Evolutionary conservation across 2,888 invertebrate species (phyloP).

Genomic region (Saturnia japonica): DNA sequence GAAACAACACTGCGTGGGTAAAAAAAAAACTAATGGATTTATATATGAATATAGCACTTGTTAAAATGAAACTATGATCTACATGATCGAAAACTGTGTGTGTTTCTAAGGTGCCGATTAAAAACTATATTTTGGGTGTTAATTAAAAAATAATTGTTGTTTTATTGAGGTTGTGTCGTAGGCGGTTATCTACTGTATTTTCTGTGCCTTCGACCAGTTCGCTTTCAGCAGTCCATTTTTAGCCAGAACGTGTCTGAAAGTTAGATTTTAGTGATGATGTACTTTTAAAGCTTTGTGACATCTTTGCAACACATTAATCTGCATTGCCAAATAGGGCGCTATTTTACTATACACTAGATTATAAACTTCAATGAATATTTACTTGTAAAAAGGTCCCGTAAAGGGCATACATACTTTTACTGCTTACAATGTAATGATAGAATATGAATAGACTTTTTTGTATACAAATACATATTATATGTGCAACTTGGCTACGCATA

Average conservation of each 20-base stretch:
- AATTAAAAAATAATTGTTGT: constrained; percentile 32
- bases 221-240: constrained; percentile 59
- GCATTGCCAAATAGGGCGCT: constrained; percentile 25
- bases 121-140: constrained; percentile 35
- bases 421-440: constrained; percentile 44
- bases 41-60: constrained; percentile 26
- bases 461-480: constrained; percentile 46
- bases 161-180: constrained; percentile 60
- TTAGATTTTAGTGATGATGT: constrained; percentile 45
- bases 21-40: background rate
- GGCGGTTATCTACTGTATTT: constrained; percentile 58
- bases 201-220: constrained; percentile 72
- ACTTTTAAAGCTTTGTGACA: constrained; percentile 23
- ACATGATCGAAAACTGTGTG: constrained; percentile 23
- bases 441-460: constrained; percentile 46
- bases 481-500: constrained; percentile 69
- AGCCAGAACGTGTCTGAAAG: constrained; percentile 40
- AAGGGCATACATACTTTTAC: constrained; percentile 51
- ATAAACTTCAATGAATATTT: constrained; percentile 12
- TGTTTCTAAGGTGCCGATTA: constrained; percentile 37
- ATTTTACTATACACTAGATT: constrained; percentile 11
- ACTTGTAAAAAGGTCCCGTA: constrained; percentile 22
- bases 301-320: constrained; percentile 3
- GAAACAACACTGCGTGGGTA: background rate
- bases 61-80: constrained; percentile 24